Evolutionary conservation across 2,888 invertebrate species (phyloP).

Genomic region (Limenitis camilla): DNA sequence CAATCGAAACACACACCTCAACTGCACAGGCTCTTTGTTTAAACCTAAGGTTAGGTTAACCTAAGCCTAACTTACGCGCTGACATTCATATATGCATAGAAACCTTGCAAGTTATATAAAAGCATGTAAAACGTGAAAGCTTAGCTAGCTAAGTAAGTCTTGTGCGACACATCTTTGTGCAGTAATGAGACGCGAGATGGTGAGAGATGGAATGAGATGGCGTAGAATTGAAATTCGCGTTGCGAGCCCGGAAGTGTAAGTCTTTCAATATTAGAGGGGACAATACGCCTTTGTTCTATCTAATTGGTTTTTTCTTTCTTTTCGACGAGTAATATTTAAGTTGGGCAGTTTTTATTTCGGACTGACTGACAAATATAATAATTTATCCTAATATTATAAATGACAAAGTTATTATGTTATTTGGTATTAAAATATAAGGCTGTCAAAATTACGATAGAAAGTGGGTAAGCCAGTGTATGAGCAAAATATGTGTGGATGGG

Average conservation of each 20-base stretch:
- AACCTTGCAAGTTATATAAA: neutral
- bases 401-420: too few relatives aligned
- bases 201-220: neutral
- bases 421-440: too few relatives aligned
- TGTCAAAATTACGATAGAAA: too few relatives aligned
- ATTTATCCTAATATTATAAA: neutral
- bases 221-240: conserved; percentile 5
- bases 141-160: neutral
- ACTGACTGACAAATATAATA: neutral
- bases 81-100: too few relatives aligned
- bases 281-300: conserved; percentile 4
- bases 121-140: neutral
- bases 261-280: conserved; percentile 5
- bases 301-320: conserved; percentile 3
- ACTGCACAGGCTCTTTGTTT: too few relatives aligned
- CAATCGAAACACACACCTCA: too few relatives aligned
- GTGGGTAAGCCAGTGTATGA: too few relatives aligned
- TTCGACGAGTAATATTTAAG: neutral
- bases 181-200: conserved; percentile 3
- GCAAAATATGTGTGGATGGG: too few relatives aligned
- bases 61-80: too few relatives aligned
- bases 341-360: neutral
- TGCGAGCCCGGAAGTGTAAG: conserved; percentile 4
- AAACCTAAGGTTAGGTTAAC: too few relatives aligned
- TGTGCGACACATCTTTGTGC: conserved; percentile 1